Evolutionary conservation across 1,140 invertebrate genomes (phyloP).

Genomic region (Drosophila santomea): DNA sequence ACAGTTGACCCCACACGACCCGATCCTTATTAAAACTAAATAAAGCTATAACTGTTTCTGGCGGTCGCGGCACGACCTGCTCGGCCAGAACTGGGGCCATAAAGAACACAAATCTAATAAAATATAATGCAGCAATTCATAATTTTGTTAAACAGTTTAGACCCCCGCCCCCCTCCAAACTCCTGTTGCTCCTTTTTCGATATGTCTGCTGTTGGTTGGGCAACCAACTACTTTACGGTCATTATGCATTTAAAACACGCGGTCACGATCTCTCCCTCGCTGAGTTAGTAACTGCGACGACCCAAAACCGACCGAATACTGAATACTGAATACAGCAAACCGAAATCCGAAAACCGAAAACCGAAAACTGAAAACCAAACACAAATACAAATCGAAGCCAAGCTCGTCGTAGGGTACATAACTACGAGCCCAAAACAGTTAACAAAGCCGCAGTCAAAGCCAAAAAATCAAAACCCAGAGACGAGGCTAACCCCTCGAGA

Average conservation of each 20-base stretch:
- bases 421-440: constrained; percentile 45
- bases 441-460: constrained; percentile 24
- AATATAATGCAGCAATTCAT: constrained; percentile 83
- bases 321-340: constrained; percentile 20
- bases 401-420: constrained; percentile 52
- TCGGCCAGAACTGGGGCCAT: constrained; percentile 48
- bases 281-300: constrained; percentile 81
- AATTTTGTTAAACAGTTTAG: constrained; percentile 74
- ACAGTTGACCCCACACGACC: constrained; percentile 61
- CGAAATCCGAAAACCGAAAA: constrained; percentile 42
- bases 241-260: constrained; percentile 85
- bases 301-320: constrained; percentile 40
- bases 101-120: constrained; percentile 76
- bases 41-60: constrained; percentile 76
- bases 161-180: constrained; percentile 34
- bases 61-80: constrained; percentile 59
- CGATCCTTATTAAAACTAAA: constrained; percentile 79
- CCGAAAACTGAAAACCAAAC: constrained; percentile 31
- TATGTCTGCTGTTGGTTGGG: constrained; percentile 61
- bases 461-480: constrained; percentile 54
- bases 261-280: constrained; percentile 81
- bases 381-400: constrained; percentile 61
- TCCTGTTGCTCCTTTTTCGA: constrained; percentile 65
- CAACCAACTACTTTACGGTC: constrained; percentile 84
- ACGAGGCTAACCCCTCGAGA: constrained; percentile 48